Base-by-base conservation (phyloP, 2,888 invertebrate genomes). In the Chironomus riparius region DNA sequence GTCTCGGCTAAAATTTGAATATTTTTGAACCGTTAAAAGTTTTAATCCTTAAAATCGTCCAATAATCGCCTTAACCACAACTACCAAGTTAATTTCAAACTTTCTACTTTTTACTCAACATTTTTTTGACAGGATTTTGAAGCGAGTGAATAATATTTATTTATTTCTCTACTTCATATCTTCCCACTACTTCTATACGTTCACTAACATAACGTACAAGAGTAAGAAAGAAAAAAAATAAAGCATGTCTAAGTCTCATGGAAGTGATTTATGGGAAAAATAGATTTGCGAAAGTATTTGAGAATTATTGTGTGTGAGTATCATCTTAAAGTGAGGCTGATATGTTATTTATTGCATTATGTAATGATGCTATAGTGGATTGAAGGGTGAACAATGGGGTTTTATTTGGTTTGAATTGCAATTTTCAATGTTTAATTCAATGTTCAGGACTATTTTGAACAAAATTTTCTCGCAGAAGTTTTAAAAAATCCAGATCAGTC, bases 61-160 rank as follows among this genome's bases (percentile, higher is more conserved):
- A 28, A 28, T 5, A 28, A 28, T 5, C 28, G 28, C 28, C 5
- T 1, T 28, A 28, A 5, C 5, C 28, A 5, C 28, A 28, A 28
- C 4, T 5, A 10, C 38, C 38, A 38, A 38, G 2, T 1, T 10
- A 0, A 2, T 10, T 38, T 4, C 4, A 7, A 38, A 38, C 38
- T 38, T 38, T 10, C 38, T 56, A 56, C 7, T 56, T 28, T 22
- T 65, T n/a, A n/a, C 65, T 65, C 65, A 65, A 65, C 65, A 65
- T 65, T 71, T 72, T 70, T 72, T 72, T 72, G 72, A 72, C 72
- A 72, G 72, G 72, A 72, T 62, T 72, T 72, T 61, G 72, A 72
- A 72, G 62, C 38, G 62, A 62, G 72, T 70, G 65, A 65, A 65
- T 65, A 65, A 65, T 65, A 65, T 65, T 65, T 65, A 65, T 65